Evolutionary conservation across 2,888 invertebrate species (phyloP), one percentile per base, ranked within the genome.

Genomic region (Cyrtodaria siliqua): DNA sequence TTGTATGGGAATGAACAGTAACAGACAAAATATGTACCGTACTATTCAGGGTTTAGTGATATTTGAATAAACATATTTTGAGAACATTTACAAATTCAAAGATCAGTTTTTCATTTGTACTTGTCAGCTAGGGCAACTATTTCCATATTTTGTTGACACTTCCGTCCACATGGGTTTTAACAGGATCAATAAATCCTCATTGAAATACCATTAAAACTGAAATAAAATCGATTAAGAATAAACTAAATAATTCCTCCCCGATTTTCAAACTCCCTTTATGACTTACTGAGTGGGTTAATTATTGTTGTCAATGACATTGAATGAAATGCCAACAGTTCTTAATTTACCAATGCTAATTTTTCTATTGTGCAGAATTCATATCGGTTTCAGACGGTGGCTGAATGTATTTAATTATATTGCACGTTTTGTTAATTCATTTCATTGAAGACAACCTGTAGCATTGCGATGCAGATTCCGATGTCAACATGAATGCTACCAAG

Each of bases 331-430:
- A 42, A 71, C 71, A 64, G 64, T 64, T 59, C 53, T 24, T 8
- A 20, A 53, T 66, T 44, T 66, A 23, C 38, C 62, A 42, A 71
- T 38, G 55, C 72, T 72, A 72, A 72, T 72, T 72, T 67, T 52
- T 33, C 26, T 33, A 59, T 73, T 73, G 73, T 73, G 27, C 56
- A 53, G 50, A 61, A 61, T 67, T 62, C 61, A 61, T 73, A 73
- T 73, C 67, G 57, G 56, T 73, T 67, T 73, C 67, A 67, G 26
- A 62, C 44, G 47, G 50, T 23, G 27, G 38, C 23, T n/a, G 42
- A 53, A 62, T 61, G 52, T 49, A 67, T 67, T 73, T 73, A 62
- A 73, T 73, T 73, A 73, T 73, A 56, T 62, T 61, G 67, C 55
- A 53, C 47, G 66, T 61, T 67, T 67, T 55, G 55, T 66, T 56